Percentiles rank a stretch among this genome's conserved stretches.
These are phyloP conservation scores for Myripristis jacobus DNA, from an alignment of 2,797 vertebrate species.

Conservation along the genomic window DNA sequence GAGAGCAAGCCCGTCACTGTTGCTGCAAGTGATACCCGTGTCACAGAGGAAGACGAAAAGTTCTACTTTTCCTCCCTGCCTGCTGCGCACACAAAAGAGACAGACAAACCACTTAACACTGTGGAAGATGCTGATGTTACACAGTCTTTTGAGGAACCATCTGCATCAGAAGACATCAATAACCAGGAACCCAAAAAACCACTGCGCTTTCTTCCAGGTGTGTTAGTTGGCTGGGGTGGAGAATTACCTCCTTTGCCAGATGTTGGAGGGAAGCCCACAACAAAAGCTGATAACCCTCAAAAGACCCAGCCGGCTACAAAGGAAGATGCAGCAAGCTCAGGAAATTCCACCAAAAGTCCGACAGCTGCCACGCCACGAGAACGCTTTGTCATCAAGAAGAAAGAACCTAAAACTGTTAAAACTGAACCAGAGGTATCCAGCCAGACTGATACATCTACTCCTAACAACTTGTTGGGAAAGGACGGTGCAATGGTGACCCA, in stretches of 20 bases:
- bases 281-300: slow-evolving; percentile 83
- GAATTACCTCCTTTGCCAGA: slow-evolving; percentile 89
- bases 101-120: slow-evolving; percentile 83
- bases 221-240: slow-evolving; percentile 93
- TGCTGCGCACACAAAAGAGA: slow-evolving; percentile 86
- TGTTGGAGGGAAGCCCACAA: slow-evolving; percentile 82
- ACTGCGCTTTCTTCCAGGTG: slow-evolving; percentile 96
- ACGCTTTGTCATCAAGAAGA: slow-evolving; percentile 86
- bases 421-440: slow-evolving; percentile 68
- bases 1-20: slow-evolving; percentile 88
- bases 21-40: slow-evolving; percentile 76
- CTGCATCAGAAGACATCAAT: slow-evolving; percentile 78
- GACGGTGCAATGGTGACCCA: slow-evolving; percentile 75
- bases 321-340: slow-evolving; percentile 59
- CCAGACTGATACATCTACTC: slow-evolving; percentile 52
- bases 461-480: slow-evolving; percentile 49
- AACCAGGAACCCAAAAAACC: slow-evolving; percentile 89
- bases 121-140: slow-evolving; percentile 77
- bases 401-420: slow-evolving; percentile 79
- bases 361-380: slow-evolving; percentile 76
- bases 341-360: slow-evolving; percentile 76
- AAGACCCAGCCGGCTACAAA: slow-evolving; percentile 77
- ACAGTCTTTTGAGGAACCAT: slow-evolving; percentile 81
- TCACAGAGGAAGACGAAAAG: slow-evolving; percentile 86
- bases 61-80: slow-evolving; percentile 90